Evolutionary conservation across 2,888 invertebrate species (phyloP), one percentile per base, ranked within the genome.

Genomic region (Hemaris fuciformis): DNA sequence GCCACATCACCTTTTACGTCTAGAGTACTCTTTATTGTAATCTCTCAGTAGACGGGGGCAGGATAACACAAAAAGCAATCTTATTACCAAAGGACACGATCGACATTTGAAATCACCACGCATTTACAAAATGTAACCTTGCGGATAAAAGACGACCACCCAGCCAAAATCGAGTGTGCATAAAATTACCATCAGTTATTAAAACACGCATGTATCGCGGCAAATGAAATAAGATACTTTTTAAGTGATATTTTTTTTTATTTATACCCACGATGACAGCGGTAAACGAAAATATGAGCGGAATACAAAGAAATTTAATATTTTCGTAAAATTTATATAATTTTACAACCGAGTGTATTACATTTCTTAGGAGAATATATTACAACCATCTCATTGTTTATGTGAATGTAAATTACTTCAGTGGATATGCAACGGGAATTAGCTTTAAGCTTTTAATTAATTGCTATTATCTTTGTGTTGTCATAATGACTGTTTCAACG

Each of bases 141-240:
- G 53, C 31, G 53, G 27, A 53, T 53, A 53, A 53, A 53, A 48
- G 23, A 59, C 22, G 81, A 79, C 82, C 84, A 80, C 81, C 83
- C 83, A 78, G 61, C 64, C 67, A 23, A 78, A 74, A 78, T 73
- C 68, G 73, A 72, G 66, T 71, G 59, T 69, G 83, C 83, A 85
- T 85, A 84, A 84, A 83, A 84, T 84, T 78, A 79, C 75, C 80
- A 85, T 85, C 81, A 76, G 75, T 85, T 80, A 80, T 76, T 77
- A 74, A 77, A 76, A 70, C 71, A 66, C 68, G 71, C 73, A 64
- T 71, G 66, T 73, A 68, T 72, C 69, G 64, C 70, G 62, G 65
- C 58, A 67, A 66, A 76, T 80, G 72, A 76, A 74, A 72, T 75
- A 66, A 67, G 72, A 66, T 66, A 59, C 60, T 67, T 69, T 68